phyloP scores from a whole-genome alignment of 92 coral and sea anemone genomes.

The Virgularia gustaviana region DNA sequence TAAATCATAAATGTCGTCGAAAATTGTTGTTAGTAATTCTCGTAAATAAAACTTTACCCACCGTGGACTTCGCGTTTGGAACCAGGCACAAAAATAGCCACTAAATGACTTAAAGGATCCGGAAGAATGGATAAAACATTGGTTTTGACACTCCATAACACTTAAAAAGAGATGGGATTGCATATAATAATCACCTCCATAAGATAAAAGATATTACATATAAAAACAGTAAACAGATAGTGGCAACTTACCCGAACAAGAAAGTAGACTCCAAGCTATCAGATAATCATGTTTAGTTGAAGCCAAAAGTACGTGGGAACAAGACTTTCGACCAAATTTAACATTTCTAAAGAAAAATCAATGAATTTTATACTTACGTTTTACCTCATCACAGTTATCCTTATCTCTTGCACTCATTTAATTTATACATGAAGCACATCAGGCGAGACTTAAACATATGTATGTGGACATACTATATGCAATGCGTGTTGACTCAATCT shows the following conservation, averaged over 20 bases:
- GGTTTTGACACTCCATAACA: conserved; percentile 84
- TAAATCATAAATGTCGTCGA: no score
- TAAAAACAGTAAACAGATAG: no score
- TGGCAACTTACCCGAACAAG: conserved; percentile 59
- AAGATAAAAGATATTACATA: neutral
- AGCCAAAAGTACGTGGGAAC: conserved; percentile 63
- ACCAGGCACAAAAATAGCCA: conserved; percentile 67
- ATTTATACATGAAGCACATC: no score
- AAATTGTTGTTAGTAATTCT: no score
- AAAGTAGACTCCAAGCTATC: conserved; percentile 70
- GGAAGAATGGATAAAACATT: conserved; percentile 53
- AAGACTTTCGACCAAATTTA: conserved; percentile 61
- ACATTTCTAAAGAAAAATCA: conserved; percentile 45
- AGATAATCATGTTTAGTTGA: conserved; percentile 54
- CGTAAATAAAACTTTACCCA: conserved; percentile 48
- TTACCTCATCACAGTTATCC: no score
- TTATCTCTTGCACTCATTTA: no score
- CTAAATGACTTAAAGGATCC: conserved; percentile 68
- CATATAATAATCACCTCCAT: neutral
- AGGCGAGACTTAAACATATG: no score
- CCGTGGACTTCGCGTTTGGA: conserved; percentile 60
- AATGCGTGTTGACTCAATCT: no score
- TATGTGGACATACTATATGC: no score
- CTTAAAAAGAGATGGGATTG: conserved; percentile 39
- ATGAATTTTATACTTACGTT: no score